A percentile compares a stretch with the other conserved stretches of the same genome.
Evolutionary conservation across 2,797 vertebrate species (phyloP).

Genomic region (Orestias chungarensis): DNA sequence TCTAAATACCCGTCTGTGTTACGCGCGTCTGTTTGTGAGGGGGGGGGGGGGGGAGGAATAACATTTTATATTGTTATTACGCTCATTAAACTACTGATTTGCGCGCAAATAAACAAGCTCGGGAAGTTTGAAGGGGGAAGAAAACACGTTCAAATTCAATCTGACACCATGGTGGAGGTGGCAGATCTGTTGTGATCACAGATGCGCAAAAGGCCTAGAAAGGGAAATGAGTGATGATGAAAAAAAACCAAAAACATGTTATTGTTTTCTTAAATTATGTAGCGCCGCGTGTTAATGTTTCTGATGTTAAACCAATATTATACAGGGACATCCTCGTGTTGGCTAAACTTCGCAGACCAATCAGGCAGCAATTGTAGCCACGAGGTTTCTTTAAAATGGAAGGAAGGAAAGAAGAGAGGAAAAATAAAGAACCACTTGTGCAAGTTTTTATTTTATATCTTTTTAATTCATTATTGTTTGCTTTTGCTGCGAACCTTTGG

Average conservation of each 20-base stretch:
- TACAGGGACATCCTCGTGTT: slow-evolving; percentile 27
- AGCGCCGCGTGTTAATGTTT: neutral
- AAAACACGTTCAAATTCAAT: no score
- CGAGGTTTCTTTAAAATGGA: slow-evolving; percentile 45
- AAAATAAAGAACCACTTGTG: slow-evolving; percentile 31
- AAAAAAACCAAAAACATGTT: neutral
- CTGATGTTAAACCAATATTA: neutral
- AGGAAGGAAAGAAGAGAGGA: slow-evolving; percentile 8
- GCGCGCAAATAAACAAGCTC: slow-evolving; percentile 72
- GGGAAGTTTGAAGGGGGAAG: slow-evolving; percentile 79
- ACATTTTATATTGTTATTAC: slow-evolving; percentile 84
- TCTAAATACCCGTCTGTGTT: slow-evolving; percentile 86
- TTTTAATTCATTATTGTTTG: slow-evolving; percentile 74
- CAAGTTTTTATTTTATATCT: slow-evolving; percentile 63
- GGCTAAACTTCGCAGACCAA: slow-evolving; percentile 52
- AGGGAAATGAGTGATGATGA: slow-evolving; percentile 4
- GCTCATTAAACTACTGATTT: slow-evolving; percentile 83
- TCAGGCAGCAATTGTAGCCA: slow-evolving; percentile 27
- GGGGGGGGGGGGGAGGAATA: slow-evolving; percentile 53
- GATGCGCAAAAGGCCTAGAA: neutral
- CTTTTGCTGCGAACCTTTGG: slow-evolving; percentile 57
- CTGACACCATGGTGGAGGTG: neutral
- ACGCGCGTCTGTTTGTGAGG: slow-evolving; percentile 82
- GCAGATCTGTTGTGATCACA: neutral
- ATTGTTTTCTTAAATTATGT: slow-evolving; percentile 9